Conservation (phyloP, 2,113 vertebrate genomes). For the Alethe diademata region DNA sequence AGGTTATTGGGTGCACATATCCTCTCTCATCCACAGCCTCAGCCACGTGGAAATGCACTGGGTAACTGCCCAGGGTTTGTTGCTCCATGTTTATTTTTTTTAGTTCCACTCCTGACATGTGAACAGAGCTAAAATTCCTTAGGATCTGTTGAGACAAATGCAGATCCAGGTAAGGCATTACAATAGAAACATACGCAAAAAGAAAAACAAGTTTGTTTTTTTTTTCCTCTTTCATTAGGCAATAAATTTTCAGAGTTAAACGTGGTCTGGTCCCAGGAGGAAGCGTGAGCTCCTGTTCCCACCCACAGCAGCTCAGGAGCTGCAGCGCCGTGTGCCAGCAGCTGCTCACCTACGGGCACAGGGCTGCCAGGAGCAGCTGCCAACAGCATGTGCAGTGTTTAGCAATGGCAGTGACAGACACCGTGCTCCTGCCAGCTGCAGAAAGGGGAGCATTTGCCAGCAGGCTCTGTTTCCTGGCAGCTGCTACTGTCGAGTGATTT, state of each 20-base stretch:
- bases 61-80: conserved; percentile 36
- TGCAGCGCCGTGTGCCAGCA: neutral
- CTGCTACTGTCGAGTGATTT: neutral
- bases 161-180: neutral
- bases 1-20: neutral
- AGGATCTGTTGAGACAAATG: conserved; percentile 60
- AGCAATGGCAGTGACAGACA: neutral
- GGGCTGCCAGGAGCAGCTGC: neutral
- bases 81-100: conserved; percentile 9
- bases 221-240: neutral
- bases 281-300: neutral
- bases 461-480: neutral
- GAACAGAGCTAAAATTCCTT: conserved; percentile 50
- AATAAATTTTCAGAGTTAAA: neutral
- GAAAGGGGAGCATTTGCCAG: neutral
- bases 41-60: conserved; percentile 36
- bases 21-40: conserved; percentile 45
- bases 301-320: neutral
- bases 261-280: neutral
- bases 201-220: neutral
- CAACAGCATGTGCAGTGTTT: neutral
- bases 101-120: conserved; percentile 37
- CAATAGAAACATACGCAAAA: neutral
- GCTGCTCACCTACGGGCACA: neutral
- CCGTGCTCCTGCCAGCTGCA: neutral